These are phyloP conservation scores for Netelia virgata DNA, from an alignment of 2,888 invertebrate species.

Conservation along the genomic window DNA sequence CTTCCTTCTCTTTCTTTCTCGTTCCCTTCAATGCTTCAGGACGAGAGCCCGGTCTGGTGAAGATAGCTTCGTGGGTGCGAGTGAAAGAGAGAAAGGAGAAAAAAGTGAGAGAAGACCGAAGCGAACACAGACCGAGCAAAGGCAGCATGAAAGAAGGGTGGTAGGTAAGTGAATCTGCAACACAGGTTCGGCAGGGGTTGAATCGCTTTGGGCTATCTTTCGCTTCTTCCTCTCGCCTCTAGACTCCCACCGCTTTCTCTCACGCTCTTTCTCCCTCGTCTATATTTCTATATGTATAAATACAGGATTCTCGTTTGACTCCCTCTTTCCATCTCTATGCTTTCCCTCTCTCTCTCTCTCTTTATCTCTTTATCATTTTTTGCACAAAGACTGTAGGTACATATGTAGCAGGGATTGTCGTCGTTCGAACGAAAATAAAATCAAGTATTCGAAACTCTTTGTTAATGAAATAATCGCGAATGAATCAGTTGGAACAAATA, in stretches of 20 bases:
- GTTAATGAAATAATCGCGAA: not conserved
- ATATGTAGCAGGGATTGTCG: no score
- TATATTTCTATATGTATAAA: conserved; percentile 32
- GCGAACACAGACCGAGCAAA: conserved; percentile 40
- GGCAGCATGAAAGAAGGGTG: conserved; percentile 28
- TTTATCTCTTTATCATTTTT: not conserved
- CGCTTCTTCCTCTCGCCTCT: conserved; percentile 62
- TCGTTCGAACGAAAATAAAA: no score
- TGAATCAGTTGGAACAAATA: not conserved
- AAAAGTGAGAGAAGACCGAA: conserved; percentile 27
- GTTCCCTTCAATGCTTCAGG: conserved; percentile 24
- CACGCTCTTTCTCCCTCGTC: conserved; percentile 28
- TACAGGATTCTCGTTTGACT: conserved; percentile 36
- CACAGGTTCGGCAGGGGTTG: conserved; percentile 78
- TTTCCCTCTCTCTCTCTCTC: conserved; percentile 27
- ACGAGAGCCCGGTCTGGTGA: conserved; percentile 9
- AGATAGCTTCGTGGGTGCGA: conserved; percentile 46
- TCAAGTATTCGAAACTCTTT: no score
- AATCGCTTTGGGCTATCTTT: conserved; percentile 80
- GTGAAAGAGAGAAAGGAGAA: conserved; percentile 32
- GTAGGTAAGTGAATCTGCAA: conserved; percentile 80
- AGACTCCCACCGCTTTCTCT: conserved; percentile 44
- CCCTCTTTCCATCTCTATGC: conserved; percentile 34
- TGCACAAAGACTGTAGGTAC: no score
- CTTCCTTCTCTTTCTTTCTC: conserved; percentile 17